Conservation (phyloP, 1,140 invertebrate species). For the Brachionus rotundiformis region DNA sequence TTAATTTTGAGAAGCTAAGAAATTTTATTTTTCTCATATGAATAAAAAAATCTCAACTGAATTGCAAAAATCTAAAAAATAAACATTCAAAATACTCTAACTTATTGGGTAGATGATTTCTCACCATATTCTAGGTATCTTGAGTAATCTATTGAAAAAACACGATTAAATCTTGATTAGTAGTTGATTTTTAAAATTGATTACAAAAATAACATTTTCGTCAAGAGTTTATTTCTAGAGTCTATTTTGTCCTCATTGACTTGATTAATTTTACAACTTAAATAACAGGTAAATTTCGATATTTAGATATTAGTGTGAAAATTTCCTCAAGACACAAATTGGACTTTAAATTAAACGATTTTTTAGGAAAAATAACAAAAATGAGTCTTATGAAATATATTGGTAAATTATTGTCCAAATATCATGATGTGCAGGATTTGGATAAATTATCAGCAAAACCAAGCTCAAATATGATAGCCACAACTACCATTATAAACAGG, state of each 20-base stretch:
- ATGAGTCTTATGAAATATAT: constrained; percentile 12
- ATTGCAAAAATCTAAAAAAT: constrained; percentile 29
- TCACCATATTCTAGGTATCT: constrained; percentile 27
- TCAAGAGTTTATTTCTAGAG: background rate
- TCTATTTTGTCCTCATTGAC: constrained; percentile 6
- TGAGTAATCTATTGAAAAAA: constrained; percentile 42
- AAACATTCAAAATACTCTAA: constrained; percentile 15
- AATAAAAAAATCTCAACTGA: constrained; percentile 24
- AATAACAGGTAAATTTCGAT: constrained; percentile 44
- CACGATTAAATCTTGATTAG: constrained; percentile 30
- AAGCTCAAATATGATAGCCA: constrained; percentile 4
- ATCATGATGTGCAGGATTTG: background rate
- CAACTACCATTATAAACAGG: constrained; percentile 21
- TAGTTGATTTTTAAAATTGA: constrained; percentile 4
- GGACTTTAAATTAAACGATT: background rate
- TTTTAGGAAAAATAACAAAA: background rate
- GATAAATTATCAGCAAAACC: background rate
- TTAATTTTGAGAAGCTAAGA: background rate
- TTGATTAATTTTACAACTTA: constrained; percentile 40
- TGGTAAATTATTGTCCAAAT: constrained; percentile 25
- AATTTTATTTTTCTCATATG: background rate
- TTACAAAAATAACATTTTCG: background rate
- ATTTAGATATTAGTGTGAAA: constrained; percentile 9
- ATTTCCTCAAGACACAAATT: constrained; percentile 18
- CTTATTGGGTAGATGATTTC: constrained; percentile 7